Evolutionary conservation across 37 sponge, comb jelly and placozoan genomes (phyloP).

Genomic region (Amphimedon queenslandica): DNA sequence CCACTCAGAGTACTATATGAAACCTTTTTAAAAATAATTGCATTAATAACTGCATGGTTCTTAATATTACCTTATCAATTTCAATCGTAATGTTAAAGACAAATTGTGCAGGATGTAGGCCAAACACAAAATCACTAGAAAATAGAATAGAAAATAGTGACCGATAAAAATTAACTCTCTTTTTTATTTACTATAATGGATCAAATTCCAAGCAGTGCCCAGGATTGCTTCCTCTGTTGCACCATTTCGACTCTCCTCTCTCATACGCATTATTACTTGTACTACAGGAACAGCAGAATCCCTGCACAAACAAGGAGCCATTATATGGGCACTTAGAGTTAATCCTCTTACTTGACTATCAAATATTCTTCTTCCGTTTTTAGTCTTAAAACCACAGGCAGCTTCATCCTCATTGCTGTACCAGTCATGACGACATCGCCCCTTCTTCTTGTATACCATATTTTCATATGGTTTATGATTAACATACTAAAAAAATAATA

Average conservation of each 20-base stretch:
- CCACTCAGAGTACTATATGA: slow-evolving; percentile 36
- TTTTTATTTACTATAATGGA: slow-evolving; percentile 35
- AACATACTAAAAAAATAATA: slow-evolving; percentile 33
- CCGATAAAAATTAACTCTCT: not conserved
- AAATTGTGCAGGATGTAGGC: slow-evolving; percentile 52
- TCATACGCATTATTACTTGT: slow-evolving; percentile 1
- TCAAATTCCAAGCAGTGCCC: slow-evolving; percentile 67
- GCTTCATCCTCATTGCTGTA: slow-evolving; percentile 14
- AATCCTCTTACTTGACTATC: slow-evolving; percentile 68
- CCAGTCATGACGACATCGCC: slow-evolving; percentile 64
- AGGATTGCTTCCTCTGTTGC: not conserved
- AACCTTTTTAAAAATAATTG: not conserved
- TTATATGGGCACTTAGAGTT: no score
- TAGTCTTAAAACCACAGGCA: slow-evolving; percentile 48
- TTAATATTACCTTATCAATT: slow-evolving; percentile 41
- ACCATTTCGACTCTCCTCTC: slow-evolving; percentile 17
- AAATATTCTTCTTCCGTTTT: slow-evolving; percentile 57
- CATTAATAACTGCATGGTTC: not conserved
- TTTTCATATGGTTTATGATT: slow-evolving; percentile 47
- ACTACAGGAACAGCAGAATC: slow-evolving; percentile 61
- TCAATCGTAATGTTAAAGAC: slow-evolving; percentile 39
- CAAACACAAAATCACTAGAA: slow-evolving; percentile 56
- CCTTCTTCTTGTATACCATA: slow-evolving; percentile 6
- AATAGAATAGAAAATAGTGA: not conserved
- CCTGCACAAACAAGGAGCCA: slow-evolving; percentile 12